Evolutionary conservation across 2,113 vertebrate species (phyloP).

Genomic region (Micronisus gabar): DNA sequence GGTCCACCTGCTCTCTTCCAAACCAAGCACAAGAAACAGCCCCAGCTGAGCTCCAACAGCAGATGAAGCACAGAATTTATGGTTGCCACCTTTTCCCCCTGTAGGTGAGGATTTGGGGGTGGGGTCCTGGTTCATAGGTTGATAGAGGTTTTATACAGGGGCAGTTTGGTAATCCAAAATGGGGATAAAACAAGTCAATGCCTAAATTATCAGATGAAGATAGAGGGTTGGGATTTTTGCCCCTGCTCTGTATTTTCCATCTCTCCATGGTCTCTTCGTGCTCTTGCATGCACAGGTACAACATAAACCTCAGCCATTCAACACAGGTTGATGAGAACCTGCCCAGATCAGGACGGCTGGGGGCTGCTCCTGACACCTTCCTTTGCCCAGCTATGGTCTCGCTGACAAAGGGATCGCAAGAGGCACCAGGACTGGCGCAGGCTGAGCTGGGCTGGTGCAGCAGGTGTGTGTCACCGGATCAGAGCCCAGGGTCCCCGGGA

Average conservation of each 20-base stretch:
- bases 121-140: background rate
- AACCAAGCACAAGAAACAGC: background rate
- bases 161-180: background rate
- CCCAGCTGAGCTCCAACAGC: background rate
- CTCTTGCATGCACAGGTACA: background rate
- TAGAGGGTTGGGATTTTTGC: background rate
- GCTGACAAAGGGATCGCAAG: background rate
- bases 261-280: background rate
- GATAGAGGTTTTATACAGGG: background rate
- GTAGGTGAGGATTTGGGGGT: background rate
- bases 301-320: background rate
- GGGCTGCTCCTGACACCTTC: background rate
- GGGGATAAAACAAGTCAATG: background rate
- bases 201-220: background rate
- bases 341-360: background rate
- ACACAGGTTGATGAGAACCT: background rate
- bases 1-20: background rate
- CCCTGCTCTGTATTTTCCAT: background rate
- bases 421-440: background rate
- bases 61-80: background rate
- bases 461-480: background rate
- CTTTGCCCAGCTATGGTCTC: background rate
- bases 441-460: background rate
- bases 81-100: background rate
- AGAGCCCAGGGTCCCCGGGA: background rate